Conservation (phyloP, 2,113 vertebrate species). For the Anguilla japonica region DNA sequence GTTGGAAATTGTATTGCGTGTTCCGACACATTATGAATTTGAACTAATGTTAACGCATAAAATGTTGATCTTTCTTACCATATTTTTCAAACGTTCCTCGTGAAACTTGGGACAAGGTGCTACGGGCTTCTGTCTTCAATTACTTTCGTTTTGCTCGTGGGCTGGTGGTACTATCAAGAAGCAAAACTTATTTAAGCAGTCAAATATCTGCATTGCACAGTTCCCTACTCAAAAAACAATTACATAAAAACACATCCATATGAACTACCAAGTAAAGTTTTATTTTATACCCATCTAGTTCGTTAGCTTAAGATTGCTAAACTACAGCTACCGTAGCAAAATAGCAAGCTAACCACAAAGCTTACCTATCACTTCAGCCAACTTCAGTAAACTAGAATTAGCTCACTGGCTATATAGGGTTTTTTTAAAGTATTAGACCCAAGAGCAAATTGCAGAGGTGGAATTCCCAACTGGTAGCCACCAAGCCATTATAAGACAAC, state of each 20-base stretch:
- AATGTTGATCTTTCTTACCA: neutral
- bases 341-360: neutral
- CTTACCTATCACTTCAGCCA: neutral
- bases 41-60: neutral
- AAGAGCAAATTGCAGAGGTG: neutral
- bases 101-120: neutral
- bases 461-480: neutral
- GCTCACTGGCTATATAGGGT: neutral
- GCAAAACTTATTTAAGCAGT: neutral
- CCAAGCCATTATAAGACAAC: neutral
- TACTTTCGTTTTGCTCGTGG: neutral
- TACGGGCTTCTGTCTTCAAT: neutral
- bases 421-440: neutral
- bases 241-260: too few species aligned
- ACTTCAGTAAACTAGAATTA: neutral
- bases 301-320: neutral
- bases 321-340: neutral
- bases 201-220: neutral
- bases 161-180: slow-evolving; percentile 1
- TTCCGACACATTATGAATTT: neutral
- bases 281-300: neutral
- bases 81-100: neutral
- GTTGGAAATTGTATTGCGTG: neutral
- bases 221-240: neutral
- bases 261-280: too few species aligned